Conservation (phyloP, 2,113 vertebrate species). For the Apus apus region DNA sequence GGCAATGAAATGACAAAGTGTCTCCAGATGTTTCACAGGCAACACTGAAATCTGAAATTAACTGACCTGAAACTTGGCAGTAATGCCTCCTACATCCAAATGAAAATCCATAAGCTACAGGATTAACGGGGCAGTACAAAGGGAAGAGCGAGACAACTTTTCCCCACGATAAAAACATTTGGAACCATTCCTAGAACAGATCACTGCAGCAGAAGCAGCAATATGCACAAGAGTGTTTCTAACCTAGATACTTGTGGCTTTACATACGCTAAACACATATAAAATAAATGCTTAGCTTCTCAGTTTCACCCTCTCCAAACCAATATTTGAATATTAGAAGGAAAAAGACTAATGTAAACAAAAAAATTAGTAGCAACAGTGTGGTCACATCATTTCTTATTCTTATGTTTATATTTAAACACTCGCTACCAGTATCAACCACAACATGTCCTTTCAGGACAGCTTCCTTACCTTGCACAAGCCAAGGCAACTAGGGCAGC, state of each 20-base stretch:
- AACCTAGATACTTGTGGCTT: slow-evolving; percentile 16
- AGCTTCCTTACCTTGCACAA: slow-evolving; percentile 89
- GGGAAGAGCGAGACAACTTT: not conserved
- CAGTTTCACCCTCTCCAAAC: not conserved
- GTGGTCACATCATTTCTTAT: not conserved
- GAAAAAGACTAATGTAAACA: not conserved
- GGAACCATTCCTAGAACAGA: not conserved
- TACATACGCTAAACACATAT: not conserved
- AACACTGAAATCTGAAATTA: not conserved
- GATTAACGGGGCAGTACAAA: not conserved
- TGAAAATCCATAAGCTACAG: not conserved
- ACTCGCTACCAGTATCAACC: not conserved
- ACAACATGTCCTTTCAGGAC: not conserved
- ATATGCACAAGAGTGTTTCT: not conserved
- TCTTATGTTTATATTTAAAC: not conserved
- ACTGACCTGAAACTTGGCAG: not conserved
- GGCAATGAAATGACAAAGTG: not conserved
- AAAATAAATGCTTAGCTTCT: not conserved
- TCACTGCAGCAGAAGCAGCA: not conserved
- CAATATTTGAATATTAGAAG: not conserved
- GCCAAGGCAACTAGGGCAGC: slow-evolving; percentile 96
- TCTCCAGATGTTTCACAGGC: not conserved
- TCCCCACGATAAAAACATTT: not conserved
- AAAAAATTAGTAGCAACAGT: not conserved
- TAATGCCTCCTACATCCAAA: not conserved